Conservation (phyloP, 2,113 vertebrate species). For the Oophaga pumilio region DNA sequence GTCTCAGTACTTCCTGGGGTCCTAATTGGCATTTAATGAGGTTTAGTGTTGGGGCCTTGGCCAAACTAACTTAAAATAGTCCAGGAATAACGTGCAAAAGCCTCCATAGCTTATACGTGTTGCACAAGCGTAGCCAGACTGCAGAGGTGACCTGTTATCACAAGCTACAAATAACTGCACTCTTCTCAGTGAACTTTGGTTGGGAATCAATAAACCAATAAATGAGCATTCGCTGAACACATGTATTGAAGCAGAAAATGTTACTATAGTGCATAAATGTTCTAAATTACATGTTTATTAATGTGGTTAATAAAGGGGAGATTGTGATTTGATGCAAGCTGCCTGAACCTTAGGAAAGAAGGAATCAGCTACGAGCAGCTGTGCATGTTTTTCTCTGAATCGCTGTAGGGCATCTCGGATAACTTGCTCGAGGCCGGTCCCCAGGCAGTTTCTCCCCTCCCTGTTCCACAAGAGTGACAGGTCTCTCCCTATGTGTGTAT, state of each 20-base stretch:
- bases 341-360: too few relatives aligned
- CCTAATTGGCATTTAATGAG: too few relatives aligned
- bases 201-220: conserved; percentile 43
- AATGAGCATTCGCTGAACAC: conserved; percentile 12
- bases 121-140: neutral
- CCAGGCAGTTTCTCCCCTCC: too few relatives aligned
- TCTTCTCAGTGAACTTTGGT: conserved; percentile 22
- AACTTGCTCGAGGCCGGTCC: too few relatives aligned
- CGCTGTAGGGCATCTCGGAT: too few relatives aligned
- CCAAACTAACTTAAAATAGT: neutral
- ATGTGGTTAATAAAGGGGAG: neutral
- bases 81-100: neutral
- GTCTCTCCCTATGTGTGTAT: too few relatives aligned
- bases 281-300: neutral
- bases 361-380: too few relatives aligned
- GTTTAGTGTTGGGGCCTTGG: neutral
- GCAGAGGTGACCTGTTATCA: conserved; percentile 9
- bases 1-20: too few relatives aligned
- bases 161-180: conserved; percentile 21
- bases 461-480: too few relatives aligned
- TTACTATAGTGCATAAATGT: neutral
- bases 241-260: neutral
- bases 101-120: neutral
- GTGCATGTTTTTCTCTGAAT: too few relatives aligned
- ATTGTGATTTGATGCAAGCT: too few relatives aligned